These are phyloP conservation scores for Dreissena rostriformis DNA, from an alignment of 1,140 invertebrate genomes.

Conservation along the genomic window DNA sequence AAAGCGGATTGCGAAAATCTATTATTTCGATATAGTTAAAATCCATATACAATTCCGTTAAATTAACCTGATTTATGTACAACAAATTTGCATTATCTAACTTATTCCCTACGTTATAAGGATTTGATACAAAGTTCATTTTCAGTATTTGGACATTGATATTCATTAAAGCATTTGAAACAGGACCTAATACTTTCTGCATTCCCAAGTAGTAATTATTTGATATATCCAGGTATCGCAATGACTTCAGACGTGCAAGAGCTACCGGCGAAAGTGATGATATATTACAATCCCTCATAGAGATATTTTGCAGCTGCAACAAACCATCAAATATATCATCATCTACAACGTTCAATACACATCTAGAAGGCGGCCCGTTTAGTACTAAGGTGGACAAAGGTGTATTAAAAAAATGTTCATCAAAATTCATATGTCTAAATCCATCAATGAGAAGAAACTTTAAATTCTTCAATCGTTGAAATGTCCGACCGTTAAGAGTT, in stretches of 20 bases:
- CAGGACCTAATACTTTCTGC: neutral
- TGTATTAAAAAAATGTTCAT: constrained; percentile 7
- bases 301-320: neutral
- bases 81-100: neutral
- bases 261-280: neutral
- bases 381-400: constrained; percentile 14
- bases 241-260: constrained; percentile 1
- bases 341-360: constrained; percentile 13
- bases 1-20: constrained; percentile 8
- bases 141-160: constrained; percentile 14
- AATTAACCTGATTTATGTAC: constrained; percentile 8
- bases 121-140: constrained; percentile 29
- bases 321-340: constrained; percentile 25
- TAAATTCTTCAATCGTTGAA: neutral
- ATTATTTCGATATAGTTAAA: constrained; percentile 32
- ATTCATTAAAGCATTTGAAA: neutral
- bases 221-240: constrained; percentile 32
- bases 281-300: constrained; percentile 25
- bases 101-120: neutral
- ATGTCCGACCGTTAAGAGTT: neutral
- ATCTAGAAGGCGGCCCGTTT: neutral
- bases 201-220: constrained; percentile 26
- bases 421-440: neutral
- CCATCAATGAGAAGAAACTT: constrained; percentile 27
- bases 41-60: constrained; percentile 38